Evolutionary conservation across 2,113 vertebrate genomes (phyloP).

Genomic region (Anolis sagrei): DNA sequence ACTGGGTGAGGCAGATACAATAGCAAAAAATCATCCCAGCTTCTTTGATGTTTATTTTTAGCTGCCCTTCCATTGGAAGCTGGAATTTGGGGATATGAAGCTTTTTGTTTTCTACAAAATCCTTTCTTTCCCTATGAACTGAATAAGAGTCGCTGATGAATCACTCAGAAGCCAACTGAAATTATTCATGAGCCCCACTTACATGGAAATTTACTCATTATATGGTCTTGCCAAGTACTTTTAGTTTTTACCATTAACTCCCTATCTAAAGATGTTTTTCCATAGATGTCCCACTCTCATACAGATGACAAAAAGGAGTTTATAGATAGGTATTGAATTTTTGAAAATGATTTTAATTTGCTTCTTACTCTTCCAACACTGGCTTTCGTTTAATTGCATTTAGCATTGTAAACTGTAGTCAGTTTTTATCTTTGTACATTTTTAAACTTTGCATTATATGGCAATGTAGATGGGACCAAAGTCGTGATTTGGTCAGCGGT

Average conservation of each 20-base stretch:
- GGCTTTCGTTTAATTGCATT: too few species aligned
- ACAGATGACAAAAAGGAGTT: too few species aligned
- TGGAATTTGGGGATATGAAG: background rate
- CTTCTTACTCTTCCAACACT: too few species aligned
- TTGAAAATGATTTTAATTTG: too few species aligned
- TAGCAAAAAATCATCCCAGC: background rate
- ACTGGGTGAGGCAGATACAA: background rate
- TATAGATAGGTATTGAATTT: too few species aligned
- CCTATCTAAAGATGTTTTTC: background rate
- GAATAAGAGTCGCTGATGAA: background rate
- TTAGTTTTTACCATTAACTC: background rate
- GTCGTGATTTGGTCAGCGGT: too few species aligned
- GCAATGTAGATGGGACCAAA: too few species aligned
- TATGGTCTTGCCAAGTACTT: background rate
- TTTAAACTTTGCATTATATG: too few species aligned
- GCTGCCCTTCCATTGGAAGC: background rate
- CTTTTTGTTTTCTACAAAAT: conserved; percentile 6
- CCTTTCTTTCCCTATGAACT: background rate
- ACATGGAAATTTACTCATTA: conserved; percentile 1
- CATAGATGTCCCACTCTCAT: too few species aligned
- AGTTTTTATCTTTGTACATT: too few species aligned
- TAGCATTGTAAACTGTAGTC: too few species aligned
- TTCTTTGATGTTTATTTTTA: background rate
- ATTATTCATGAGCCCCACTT: conserved; percentile 9
- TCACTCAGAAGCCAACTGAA: conserved; percentile 15